phyloP scores from a whole-genome alignment of 2,888 invertebrate species.

The Athripsodes cinereus region DNA sequence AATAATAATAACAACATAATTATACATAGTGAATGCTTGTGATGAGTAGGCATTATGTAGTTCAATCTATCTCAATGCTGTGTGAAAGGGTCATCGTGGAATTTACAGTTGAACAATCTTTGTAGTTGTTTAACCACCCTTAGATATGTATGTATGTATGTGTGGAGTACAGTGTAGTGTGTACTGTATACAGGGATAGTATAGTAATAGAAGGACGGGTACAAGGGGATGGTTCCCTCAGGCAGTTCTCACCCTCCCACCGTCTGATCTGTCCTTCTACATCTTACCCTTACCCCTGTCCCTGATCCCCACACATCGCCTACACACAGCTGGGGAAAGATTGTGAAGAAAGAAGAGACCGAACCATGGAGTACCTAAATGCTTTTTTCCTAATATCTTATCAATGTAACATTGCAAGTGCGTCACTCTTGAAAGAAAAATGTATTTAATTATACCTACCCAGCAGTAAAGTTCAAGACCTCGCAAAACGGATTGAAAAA shows the following conservation, averaged over 20 bases:
- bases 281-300: conserved; percentile 1
- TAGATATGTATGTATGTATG: too few relatives aligned
- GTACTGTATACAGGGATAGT: neutral
- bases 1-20: too few relatives aligned
- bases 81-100: too few relatives aligned
- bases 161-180: too few relatives aligned
- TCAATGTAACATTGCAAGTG: conserved; percentile 2
- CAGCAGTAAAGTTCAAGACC: too few relatives aligned
- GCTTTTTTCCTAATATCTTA: conserved; percentile 19
- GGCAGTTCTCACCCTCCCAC: conserved; percentile 7
- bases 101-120: neutral
- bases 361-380: conserved; percentile 27
- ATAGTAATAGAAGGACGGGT: neutral
- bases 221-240: conserved; percentile 3
- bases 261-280: conserved; percentile 2
- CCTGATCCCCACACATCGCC: neutral
- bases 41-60: too few relatives aligned
- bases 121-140: neutral
- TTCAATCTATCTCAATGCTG: too few relatives aligned
- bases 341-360: conserved; percentile 28
- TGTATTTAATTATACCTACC: too few relatives aligned
- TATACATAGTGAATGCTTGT: too few relatives aligned
- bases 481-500: too few relatives aligned
- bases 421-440: conserved; percentile 2
- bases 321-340: conserved; percentile 18